Base-by-base conservation (phyloP, 2,113 vertebrate species). In the Galeopterus variegatus region DNA sequence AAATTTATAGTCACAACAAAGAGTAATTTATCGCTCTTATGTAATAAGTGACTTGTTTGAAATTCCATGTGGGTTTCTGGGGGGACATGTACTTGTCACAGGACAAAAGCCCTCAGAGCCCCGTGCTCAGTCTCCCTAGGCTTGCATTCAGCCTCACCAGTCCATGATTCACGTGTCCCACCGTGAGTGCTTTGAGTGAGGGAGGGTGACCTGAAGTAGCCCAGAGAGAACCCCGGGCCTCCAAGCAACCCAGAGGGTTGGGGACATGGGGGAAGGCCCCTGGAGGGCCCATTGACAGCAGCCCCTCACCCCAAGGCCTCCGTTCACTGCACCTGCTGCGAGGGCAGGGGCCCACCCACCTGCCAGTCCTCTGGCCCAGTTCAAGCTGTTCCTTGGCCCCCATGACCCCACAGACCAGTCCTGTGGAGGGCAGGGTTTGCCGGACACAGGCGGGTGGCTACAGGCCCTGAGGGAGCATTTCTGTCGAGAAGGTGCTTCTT, bases 131-230 rank as follows among this genome's bases (percentile, higher is more conserved):
- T 41, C 41, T 41, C 41, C 41, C 41, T 41, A 41, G 41, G 54
- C 54, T 56, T 17, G 17, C 54, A 12, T 12, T 56, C 54, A 56
- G 54, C 62, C 8, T 15, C 19, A 36, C n/a, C 52, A 5, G 5
- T n/a, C 54, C 41, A 6, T 2, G 56, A 31, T 8, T 33, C 85
- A 17, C 8, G 0, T 1, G 1, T 9, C n/a, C 70, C 70, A 26
- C 19, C 6, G 8, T 3, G 1, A n/a, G n/a, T 15, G 50, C 79
- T 52, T 1, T 15, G 2, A 0, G 4, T 60, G 52, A 41, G 12
- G 28, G n/a, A 6, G 4, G 28, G 50, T 18, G 52, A 69, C 52
- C 48, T 2, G n/a, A 31, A 33, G 26, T 1, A 26, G 72, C 23
- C 14, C 17, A 24, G 58, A n/a, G 15, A 2, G 31, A 52, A 8